Evolutionary conservation across 2,113 vertebrate genomes (phyloP), one percentile per base, ranked within the genome.

Genomic region (Forbesichthys agassizii): DNA sequence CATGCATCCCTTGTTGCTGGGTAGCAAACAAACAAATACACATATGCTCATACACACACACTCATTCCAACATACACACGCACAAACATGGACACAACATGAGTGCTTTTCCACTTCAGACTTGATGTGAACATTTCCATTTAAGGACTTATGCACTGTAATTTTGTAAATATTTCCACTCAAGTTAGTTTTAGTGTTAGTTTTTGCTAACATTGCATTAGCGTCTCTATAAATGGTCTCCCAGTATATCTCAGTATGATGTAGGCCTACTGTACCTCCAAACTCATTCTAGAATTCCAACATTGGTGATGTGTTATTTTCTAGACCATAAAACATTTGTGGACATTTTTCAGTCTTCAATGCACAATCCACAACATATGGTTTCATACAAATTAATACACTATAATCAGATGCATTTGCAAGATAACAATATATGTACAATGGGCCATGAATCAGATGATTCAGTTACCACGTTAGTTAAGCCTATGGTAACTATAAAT

Each of bases 111-210:
- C 84, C 74, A 73, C 76, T 82, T 61, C 73, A 78, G 73, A 61
- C 79, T 77, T 83, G 73, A 84, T 81, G 81, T 9, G 46, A 80
- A 66, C 60, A 58, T 85, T 86, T 87, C 88, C 88, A 84, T 87
- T 81, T 82, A 71, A 73, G 83, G 81, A 82, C 84, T 84, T 82
- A 84, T 87, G 85, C 67, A 69, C 65, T 79, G 84, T 71, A 82
- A 80, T 87, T 88, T 78, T 71, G 85, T 87, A 88, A 90, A 88
- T 85, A 85, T 88, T 90, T 90, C 86, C 85, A 88, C 78, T 73
- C 72, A 73, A 66, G 69, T 54, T 82, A 69, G 81, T 82, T 84
- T 67, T 71, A 52, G 49, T 52, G 13, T 52, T 12, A 4, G 9
- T 8, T 12, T 52, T 14, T 11, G 78, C 74, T 48, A 48, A 66